phyloP scores from a whole-genome alignment of 2,113 vertebrate species.

The Mola mola region DNA sequence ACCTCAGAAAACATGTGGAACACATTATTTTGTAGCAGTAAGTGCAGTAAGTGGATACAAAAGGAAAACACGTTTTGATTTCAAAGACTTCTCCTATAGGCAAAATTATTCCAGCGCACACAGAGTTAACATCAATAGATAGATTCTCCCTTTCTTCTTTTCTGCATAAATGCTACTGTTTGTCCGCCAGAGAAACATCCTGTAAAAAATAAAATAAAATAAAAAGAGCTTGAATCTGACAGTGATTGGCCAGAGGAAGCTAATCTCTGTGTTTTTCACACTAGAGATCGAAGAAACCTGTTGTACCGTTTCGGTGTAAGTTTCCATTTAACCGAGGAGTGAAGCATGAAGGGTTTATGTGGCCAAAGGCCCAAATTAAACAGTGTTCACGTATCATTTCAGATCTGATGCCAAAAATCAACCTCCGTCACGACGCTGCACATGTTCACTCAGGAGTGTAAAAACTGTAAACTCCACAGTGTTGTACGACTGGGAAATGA shows the following conservation, averaged over 20 bases:
- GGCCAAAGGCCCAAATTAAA: conserved; percentile 6
- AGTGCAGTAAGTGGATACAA: too few relatives aligned
- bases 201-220: too few relatives aligned
- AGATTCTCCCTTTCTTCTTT: not conserved
- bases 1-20: too few relatives aligned
- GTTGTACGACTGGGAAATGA: too few relatives aligned
- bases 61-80: not conserved
- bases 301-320: conserved; percentile 33
- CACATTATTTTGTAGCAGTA: too few relatives aligned
- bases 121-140: not conserved
- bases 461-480: too few relatives aligned
- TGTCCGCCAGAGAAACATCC: conserved; percentile 1
- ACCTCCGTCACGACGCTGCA: too few relatives aligned
- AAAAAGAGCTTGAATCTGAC: too few relatives aligned
- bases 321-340: conserved; percentile 8
- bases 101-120: not conserved
- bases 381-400: not conserved
- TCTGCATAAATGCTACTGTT: not conserved
- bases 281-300: conserved; percentile 29
- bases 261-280: conserved; percentile 56
- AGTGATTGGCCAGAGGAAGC: conserved; percentile 51
- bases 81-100: not conserved
- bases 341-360: not conserved
- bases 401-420: too few relatives aligned
- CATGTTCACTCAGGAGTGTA: too few relatives aligned